These are phyloP conservation scores for Cotesia glomerata DNA, from an alignment of 1,140 invertebrate species.

Conservation along the genomic window DNA sequence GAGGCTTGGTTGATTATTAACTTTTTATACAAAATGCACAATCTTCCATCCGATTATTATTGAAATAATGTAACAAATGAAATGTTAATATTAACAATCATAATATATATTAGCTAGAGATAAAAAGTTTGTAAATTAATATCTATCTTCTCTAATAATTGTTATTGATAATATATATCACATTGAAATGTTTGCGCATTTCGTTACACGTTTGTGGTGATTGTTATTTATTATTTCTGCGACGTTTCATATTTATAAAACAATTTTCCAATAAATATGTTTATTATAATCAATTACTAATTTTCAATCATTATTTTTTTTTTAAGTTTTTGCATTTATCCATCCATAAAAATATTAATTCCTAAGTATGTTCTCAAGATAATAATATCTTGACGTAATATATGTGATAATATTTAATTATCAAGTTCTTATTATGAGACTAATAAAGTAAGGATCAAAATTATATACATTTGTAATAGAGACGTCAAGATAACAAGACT, in stretches of 20 bases:
- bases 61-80: neutral
- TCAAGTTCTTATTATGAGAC: too few species aligned
- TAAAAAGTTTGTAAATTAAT: neutral
- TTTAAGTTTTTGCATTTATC: neutral
- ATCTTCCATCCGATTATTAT: slow-evolving; percentile 9
- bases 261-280: slow-evolving; percentile 14
- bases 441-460: too few species aligned
- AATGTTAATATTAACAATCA: neutral
- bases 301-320: neutral
- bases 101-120: too few species aligned
- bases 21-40: neutral
- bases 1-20: slow-evolving; percentile 41
- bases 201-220: neutral
- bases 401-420: too few species aligned
- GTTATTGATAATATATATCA: neutral
- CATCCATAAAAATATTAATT: too few species aligned
- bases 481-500: too few species aligned
- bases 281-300: neutral
- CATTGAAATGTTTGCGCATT: neutral
- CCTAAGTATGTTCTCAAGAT: too few species aligned
- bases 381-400: too few species aligned
- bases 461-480: too few species aligned
- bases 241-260: neutral
- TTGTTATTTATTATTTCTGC: slow-evolving; percentile 11
- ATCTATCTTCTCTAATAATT: neutral